These are phyloP conservation scores for Anorthoa munda DNA, from an alignment of 2,888 invertebrate species.

Conservation along the genomic window DNA sequence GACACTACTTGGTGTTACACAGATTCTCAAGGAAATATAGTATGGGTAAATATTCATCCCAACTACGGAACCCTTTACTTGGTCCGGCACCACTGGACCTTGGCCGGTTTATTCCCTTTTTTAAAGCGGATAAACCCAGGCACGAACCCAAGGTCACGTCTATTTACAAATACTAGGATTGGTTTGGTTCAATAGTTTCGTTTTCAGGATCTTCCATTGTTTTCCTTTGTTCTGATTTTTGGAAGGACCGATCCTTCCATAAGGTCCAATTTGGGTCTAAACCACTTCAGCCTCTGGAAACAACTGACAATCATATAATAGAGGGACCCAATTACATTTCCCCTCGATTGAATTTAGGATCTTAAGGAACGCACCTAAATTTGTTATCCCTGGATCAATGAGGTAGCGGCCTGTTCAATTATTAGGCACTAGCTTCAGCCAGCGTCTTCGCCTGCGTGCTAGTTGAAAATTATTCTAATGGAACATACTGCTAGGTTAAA, in stretches of 20 bases:
- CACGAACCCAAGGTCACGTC: background rate
- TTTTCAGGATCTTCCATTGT: slow-evolving; percentile 17
- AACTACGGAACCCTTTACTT: too few relatives aligned
- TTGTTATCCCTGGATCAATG: slow-evolving; percentile 26
- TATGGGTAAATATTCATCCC: too few relatives aligned
- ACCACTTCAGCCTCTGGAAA: slow-evolving; percentile 13
- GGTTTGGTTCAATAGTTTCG: background rate
- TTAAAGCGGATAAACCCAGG: background rate
- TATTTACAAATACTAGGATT: background rate
- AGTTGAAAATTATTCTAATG: too few relatives aligned
- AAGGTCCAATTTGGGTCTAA: slow-evolving; percentile 8
- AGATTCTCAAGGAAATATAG: too few relatives aligned
- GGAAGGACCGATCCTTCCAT: background rate
- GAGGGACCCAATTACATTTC: slow-evolving; percentile 28
- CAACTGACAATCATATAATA: slow-evolving; percentile 34
- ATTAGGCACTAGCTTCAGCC: background rate
- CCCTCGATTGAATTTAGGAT: slow-evolving; percentile 36
- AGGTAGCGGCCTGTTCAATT: slow-evolving; percentile 3
- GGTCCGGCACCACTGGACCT: background rate
- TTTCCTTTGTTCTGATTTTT: slow-evolving; percentile 15
- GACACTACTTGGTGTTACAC: too few relatives aligned
- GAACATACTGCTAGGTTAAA: too few relatives aligned
- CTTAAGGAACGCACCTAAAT: slow-evolving; percentile 14
- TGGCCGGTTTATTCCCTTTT: background rate
- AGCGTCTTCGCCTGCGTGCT: too few relatives aligned